These are phyloP conservation scores for Gephyroberyx darwinii DNA, from an alignment of 2,797 vertebrate species.

Conservation along the genomic window DNA sequence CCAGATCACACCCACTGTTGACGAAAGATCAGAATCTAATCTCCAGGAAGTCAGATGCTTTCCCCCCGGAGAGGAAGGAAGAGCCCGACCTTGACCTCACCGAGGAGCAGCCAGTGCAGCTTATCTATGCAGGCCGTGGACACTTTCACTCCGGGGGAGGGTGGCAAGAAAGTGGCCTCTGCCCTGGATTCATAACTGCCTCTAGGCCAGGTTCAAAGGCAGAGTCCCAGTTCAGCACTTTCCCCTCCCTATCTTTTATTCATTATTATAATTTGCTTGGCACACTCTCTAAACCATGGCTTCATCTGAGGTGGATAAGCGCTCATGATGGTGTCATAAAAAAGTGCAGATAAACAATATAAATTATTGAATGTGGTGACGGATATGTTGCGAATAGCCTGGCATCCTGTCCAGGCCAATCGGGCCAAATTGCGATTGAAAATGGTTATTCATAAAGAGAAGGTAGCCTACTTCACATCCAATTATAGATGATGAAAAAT, in stretches of 20 bases:
- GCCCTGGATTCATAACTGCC: slow-evolving; percentile 55
- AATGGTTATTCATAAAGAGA: neutral
- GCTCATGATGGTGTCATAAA: slow-evolving; percentile 63
- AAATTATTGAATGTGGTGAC: slow-evolving; percentile 67
- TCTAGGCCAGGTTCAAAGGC: slow-evolving; percentile 47
- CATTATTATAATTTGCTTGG: slow-evolving; percentile 71
- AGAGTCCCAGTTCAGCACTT: slow-evolving; percentile 64
- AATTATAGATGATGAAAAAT: slow-evolving; percentile 19
- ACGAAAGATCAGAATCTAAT: slow-evolving; percentile 58
- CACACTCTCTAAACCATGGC: slow-evolving; percentile 42
- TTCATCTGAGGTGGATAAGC: slow-evolving; percentile 54
- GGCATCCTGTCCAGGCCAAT: too few species aligned
- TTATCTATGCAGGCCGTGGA: slow-evolving; percentile 41
- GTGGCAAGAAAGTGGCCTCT: slow-evolving; percentile 38
- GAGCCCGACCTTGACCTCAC: slow-evolving; percentile 48
- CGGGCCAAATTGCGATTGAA: too few species aligned
- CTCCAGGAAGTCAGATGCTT: slow-evolving; percentile 48
- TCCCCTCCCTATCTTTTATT: slow-evolving; percentile 76
- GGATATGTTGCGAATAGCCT: slow-evolving; percentile 38
- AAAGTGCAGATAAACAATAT: slow-evolving; percentile 60
- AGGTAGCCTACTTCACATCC: slow-evolving; percentile 8
- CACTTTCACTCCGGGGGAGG: slow-evolving; percentile 17
- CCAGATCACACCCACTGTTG: slow-evolving; percentile 51
- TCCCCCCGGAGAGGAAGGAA: slow-evolving; percentile 15
- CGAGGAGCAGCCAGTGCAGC: slow-evolving; percentile 43